These are phyloP conservation scores for Wasmannia auropunctata DNA, from an alignment of 1,140 invertebrate genomes.

Conservation along the genomic window DNA sequence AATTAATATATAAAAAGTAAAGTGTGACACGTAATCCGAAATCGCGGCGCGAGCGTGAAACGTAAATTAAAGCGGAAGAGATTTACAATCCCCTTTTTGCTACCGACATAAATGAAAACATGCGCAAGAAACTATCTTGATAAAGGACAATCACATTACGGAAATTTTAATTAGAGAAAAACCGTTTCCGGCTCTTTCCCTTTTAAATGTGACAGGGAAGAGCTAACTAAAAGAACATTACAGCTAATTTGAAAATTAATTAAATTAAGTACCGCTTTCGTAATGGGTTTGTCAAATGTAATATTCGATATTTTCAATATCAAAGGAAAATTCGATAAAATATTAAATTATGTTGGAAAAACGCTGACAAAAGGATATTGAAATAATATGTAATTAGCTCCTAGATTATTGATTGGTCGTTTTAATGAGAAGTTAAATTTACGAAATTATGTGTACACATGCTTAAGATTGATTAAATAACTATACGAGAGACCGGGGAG, in stretches of 20 bases:
- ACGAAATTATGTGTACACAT: conserved; percentile 37
- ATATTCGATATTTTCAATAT: conserved; percentile 61
- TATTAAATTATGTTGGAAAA: conserved; percentile 58
- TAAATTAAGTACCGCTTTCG: conserved; percentile 60
- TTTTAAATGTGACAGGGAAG: conserved; percentile 53
- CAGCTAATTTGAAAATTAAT: conserved; percentile 60
- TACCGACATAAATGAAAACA: conserved; percentile 38
- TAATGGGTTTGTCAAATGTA: conserved; percentile 60
- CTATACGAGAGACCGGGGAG: not conserved
- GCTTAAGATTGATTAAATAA: conserved; percentile 54
- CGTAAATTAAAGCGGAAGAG: not conserved
- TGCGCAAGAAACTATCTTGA: conserved; percentile 41
- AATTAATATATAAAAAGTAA: conserved; percentile 25
- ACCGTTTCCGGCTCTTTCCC: conserved; percentile 4
- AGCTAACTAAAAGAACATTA: conserved; percentile 60
- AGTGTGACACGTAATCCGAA: not conserved
- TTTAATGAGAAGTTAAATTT: conserved; percentile 55
- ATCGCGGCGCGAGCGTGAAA: not conserved
- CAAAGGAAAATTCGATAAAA: conserved; percentile 62
- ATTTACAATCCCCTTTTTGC: conserved; percentile 14
- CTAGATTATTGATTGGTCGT: conserved; percentile 54
- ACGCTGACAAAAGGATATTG: conserved; percentile 55
- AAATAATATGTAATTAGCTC: conserved; percentile 58
- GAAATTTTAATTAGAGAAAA: conserved; percentile 60
- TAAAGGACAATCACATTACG: conserved; percentile 51